A percentile compares a stretch with the other conserved stretches of the same genome.
phyloP scores from a whole-genome alignment of 2,888 invertebrate genomes.

The Troglohyphantes excavatus region DNA sequence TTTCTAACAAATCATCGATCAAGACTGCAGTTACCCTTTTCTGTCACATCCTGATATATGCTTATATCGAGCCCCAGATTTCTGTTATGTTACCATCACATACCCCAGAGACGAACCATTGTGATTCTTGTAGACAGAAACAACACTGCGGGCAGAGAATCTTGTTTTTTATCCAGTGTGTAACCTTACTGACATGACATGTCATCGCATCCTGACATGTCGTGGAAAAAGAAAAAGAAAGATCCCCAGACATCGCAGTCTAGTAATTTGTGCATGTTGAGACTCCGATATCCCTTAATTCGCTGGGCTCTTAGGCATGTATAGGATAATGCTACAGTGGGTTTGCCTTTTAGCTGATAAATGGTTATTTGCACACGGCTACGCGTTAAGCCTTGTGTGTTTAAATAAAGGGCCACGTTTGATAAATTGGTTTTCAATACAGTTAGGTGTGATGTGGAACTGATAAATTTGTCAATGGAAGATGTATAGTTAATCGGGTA shows the following conservation, averaged over 20 bases:
- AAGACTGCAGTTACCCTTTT: too few relatives aligned
- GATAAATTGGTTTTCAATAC: too few relatives aligned
- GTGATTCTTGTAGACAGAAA: not conserved
- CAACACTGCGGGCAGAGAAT: not conserved
- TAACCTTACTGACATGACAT: conserved; percentile 9
- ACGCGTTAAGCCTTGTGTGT: too few relatives aligned
- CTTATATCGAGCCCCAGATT: not conserved
- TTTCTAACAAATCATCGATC: too few relatives aligned
- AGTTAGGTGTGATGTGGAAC: too few relatives aligned
- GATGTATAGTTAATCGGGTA: too few relatives aligned
- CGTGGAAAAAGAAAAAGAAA: not conserved
- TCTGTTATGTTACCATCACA: not conserved
- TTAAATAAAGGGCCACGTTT: too few relatives aligned
- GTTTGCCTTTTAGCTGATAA: too few relatives aligned
- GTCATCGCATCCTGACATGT: conserved; percentile 23
- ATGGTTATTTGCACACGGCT: too few relatives aligned
- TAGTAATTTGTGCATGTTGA: conserved; percentile 24
- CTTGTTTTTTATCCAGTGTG: too few relatives aligned
- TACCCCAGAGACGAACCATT: not conserved
- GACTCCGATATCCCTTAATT: conserved; percentile 1
- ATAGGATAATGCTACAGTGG: not conserved
- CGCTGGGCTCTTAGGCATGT: not conserved
- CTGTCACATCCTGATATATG: not conserved
- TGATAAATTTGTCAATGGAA: too few relatives aligned
- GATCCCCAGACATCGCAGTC: not conserved